Evolutionary conservation across 2,888 invertebrate genomes (phyloP), one percentile per base, ranked within the genome.

Genomic region (Pogonocherus hispidulus): DNA sequence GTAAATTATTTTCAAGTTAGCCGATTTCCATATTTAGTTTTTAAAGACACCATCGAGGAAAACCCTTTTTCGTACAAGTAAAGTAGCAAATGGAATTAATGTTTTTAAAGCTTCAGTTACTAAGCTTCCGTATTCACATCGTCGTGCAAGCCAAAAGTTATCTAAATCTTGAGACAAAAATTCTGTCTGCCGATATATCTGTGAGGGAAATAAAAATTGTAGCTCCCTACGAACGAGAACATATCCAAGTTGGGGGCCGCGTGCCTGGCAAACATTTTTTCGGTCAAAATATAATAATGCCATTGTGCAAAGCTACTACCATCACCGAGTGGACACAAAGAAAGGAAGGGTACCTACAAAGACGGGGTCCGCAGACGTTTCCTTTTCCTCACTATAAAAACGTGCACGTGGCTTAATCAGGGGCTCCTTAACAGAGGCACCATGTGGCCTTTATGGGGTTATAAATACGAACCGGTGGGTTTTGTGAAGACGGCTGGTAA

Each of bases 361-460:
- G 47, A 41, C 62, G 20, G 51, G 47, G 47, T 27, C 35, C 20
- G 35, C 47, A 55, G 32, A 56, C 46, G 47, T 47, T 64, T 64
- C 56, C 64, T 49, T 64, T 63, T 63, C 44, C 63, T 46, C 18
- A n/a, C 37, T 32, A 49, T 64, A 56, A 54, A 49, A 35, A 47
- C 46, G 32, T 49, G 27, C 64, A 64, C 64, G 64, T 55, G 64
- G 64, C 56, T 37, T 56, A 35, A 55, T 49, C 47, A 56, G 47
- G 64, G 49, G 37, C 64, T 49, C 51, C 51, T 37, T 51, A 37
- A 20, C 49, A 14, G n/a, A 14, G 49, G 51, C 62, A 62, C 62
- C 62, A 51, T 62, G 62, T 51, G 49, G 62, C 35, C 51, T 51
- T 62, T 62, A 62, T 62, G 49, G 20, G 35, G 51, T 51, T 62